These are phyloP conservation scores for Rhizomys pruinosus DNA, from an alignment of 2,113 vertebrate species.

Conservation along the genomic window DNA sequence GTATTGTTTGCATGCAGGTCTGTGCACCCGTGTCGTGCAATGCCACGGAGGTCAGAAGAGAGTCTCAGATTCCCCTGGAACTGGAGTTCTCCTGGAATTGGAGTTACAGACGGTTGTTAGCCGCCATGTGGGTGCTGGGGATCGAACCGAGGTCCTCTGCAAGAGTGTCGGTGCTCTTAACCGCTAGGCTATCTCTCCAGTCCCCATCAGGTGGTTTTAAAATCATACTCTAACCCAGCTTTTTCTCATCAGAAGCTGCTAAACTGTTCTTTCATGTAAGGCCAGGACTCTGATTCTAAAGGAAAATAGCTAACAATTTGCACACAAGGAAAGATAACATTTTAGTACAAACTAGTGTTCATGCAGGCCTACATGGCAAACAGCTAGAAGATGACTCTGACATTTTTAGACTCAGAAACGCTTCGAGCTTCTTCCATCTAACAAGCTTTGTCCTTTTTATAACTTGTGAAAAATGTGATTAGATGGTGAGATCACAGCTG, in stretches of 20 bases:
- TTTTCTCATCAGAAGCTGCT: neutral
- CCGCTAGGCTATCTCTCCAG: too few relatives aligned
- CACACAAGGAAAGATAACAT: neutral
- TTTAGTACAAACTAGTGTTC: neutral
- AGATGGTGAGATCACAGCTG: conserved; percentile 34
- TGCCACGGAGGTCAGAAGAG: too few relatives aligned
- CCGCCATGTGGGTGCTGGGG: too few relatives aligned
- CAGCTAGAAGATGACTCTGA: conserved; percentile 15
- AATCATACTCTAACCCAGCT: neutral
- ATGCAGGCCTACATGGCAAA: neutral
- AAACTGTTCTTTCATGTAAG: neutral
- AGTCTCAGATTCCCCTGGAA: too few relatives aligned
- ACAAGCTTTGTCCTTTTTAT: conserved; percentile 9
- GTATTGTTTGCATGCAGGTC: too few relatives aligned
- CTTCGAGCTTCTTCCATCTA: conserved; percentile 29
- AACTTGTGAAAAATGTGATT: conserved; percentile 62
- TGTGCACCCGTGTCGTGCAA: too few relatives aligned
- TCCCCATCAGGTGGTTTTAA: too few relatives aligned
- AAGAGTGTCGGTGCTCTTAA: too few relatives aligned
- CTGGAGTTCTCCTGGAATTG: too few relatives aligned
- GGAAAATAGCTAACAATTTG: neutral
- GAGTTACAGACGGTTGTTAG: too few relatives aligned
- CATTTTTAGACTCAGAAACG: conserved; percentile 59
- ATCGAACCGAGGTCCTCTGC: too few relatives aligned
- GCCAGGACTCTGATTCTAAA: neutral